Evolutionary conservation across 2,888 invertebrate species (phyloP).

Genomic region (Andrena flavipes): DNA sequence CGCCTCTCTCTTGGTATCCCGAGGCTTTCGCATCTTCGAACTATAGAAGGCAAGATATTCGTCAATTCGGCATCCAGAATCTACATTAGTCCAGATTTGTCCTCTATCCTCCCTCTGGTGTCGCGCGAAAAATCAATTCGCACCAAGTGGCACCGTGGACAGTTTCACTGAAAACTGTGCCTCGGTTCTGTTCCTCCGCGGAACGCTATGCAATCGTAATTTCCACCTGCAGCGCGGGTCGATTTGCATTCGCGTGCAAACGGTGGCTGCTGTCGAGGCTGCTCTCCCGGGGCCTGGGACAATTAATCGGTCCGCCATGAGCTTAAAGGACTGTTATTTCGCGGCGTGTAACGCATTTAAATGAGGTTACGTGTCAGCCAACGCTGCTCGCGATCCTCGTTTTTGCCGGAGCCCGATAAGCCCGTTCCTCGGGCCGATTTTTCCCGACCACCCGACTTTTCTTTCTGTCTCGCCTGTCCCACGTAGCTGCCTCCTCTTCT

Average conservation of each 20-base stretch:
- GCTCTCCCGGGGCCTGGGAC: constrained; percentile 40
- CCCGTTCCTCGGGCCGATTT: constrained; percentile 9
- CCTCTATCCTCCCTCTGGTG: too few species aligned
- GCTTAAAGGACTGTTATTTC: constrained; percentile 70
- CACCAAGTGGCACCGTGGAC: background rate
- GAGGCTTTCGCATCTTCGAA: background rate
- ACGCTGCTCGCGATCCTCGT: constrained; percentile 25
- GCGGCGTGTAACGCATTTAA: constrained; percentile 64
- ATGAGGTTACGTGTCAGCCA: constrained; percentile 63
- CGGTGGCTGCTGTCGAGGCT: constrained; percentile 16
- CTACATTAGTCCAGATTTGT: too few species aligned
- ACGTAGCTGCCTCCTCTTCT: background rate
- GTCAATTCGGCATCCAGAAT: background rate
- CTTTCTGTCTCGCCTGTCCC: constrained; percentile 6
- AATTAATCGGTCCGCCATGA: constrained; percentile 64
- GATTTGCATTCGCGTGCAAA: constrained; percentile 68
- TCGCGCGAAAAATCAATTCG: constrained; percentile 2
- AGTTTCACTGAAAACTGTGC: constrained; percentile 53
- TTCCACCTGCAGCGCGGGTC: constrained; percentile 62
- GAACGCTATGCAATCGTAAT: constrained; percentile 64
- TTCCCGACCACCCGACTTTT: background rate
- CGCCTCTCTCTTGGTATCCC: background rate
- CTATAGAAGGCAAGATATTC: background rate
- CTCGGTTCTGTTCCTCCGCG: constrained; percentile 50
- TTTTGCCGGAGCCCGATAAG: constrained; percentile 39